Base-by-base conservation (phyloP, 2,797 vertebrate species). In the Phrynocephalus guinanensis region DNA sequence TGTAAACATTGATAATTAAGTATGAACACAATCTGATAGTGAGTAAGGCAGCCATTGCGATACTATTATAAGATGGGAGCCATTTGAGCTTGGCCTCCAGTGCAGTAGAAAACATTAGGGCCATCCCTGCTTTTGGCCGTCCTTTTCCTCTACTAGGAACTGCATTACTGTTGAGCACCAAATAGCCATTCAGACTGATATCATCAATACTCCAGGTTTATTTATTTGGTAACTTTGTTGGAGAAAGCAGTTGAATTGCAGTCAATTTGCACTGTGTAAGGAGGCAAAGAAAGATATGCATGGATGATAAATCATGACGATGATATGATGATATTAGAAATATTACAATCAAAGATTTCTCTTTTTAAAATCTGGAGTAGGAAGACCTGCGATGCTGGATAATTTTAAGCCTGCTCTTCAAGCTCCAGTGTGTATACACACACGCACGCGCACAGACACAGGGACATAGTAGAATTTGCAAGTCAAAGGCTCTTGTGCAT, bases 331-430 rank as follows among this genome's bases (percentile, higher is more conserved):
- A 63, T 63, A 20, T 63, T 33, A 66, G 30, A 50, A 75, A 68
- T 28, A 26, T 82, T 50, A 20, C 67, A 38, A 48, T 78, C 22
- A 33, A 26, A 72, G 24, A 70, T 50, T 26, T 30, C 44, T 75
- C 24, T 3, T 44, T 89, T 89, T 85, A 44, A 44, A 38, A 86
- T 79, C 82, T 67, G 86, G 0, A 10, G 82, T 75, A 73, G 71
- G 67, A 87, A 85, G 77, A 90, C 33, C 68, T 70, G 56, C 16
- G 68, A 5, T 77, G 15, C 30, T 85, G 24, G 1, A 1, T 79
- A 3, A 22, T 88, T 92, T 89, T 73, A 22, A 87, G 50, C 11
- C 38, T 44, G 50, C 22, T 67, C 80, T 82, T 86, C 44, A 50
- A 86, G 20, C 33, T 63, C 83, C 28, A 5, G 67, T 10, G 71